Evolutionary conservation across 2,113 vertebrate genomes (phyloP).

Genomic region (Silurus glanis): DNA sequence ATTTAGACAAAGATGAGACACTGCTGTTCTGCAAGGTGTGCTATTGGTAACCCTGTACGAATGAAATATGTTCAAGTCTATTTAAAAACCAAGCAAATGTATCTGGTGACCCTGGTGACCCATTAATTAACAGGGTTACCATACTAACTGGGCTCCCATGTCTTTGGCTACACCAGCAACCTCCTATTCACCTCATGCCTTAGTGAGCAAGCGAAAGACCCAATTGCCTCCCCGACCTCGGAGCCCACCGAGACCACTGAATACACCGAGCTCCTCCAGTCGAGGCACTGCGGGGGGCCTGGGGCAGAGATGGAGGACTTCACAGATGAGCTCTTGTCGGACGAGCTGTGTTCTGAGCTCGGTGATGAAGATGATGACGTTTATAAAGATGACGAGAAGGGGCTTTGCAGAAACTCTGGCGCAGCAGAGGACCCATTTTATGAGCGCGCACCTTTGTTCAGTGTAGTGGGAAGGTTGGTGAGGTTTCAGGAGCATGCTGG

Average conservation of each 20-base stretch:
- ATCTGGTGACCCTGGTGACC: conserved; percentile 30
- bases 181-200: conserved; percentile 99
- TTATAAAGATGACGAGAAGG: conserved; percentile 71
- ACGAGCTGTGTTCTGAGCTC: conserved; percentile 82
- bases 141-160: conserved; percentile 90
- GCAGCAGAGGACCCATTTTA: conserved; percentile 99
- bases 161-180: conserved; percentile 95
- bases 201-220: conserved; percentile 97
- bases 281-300: conserved; percentile 85
- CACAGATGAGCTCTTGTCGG: conserved; percentile 90
- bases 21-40: background rate
- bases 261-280: conserved; percentile 92
- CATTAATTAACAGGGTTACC: conserved; percentile 27
- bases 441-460: conserved; percentile 99
- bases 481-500: conserved; percentile 94
- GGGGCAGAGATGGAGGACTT: conserved; percentile 77
- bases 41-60: conserved; percentile 13
- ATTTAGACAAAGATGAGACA: background rate
- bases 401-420: conserved; percentile 72
- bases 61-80: background rate
- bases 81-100: conserved; percentile 3
- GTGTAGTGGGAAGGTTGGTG: conserved; percentile 99
- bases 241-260: conserved; percentile 92
- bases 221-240: conserved; percentile 97
- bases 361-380: conserved; percentile 67